Conservation (phyloP, 2,113 vertebrate species). For the Gallinago jamesoni region DNA sequence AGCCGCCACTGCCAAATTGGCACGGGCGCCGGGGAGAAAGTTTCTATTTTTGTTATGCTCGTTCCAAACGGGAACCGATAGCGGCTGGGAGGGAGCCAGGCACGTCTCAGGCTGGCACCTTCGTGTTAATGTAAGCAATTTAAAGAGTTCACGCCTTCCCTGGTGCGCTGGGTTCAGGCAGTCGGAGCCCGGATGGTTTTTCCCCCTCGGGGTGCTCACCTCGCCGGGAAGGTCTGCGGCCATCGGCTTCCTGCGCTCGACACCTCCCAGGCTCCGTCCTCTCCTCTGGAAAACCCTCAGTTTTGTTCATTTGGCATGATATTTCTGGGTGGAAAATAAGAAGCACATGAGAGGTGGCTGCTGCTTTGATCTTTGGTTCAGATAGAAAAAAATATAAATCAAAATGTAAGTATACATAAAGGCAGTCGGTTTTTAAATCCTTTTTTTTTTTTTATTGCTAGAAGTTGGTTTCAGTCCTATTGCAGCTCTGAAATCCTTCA, state of each 20-base stretch:
- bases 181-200: not conserved
- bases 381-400: not conserved
- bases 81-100: conserved; percentile 33
- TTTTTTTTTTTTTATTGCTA: conserved; percentile 76
- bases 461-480: conserved; percentile 71
- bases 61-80: conserved; percentile 35
- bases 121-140: not conserved
- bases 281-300: not conserved
- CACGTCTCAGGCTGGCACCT: conserved; percentile 1
- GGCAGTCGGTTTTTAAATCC: not conserved
- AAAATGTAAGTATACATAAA: not conserved
- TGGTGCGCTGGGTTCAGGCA: not conserved
- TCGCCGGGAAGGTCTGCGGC: not conserved
- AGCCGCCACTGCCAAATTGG: not conserved
- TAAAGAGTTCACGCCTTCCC: not conserved
- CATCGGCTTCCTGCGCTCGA: not conserved
- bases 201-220: not conserved
- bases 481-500: conserved; percentile 64
- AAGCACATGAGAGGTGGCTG: not conserved
- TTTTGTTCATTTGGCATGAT: not conserved
- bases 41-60: conserved; percentile 29
- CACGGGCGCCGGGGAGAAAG: not conserved
- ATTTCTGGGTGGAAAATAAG: not conserved
- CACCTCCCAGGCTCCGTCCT: accelerated
- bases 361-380: not conserved